Conservation (phyloP, 2,888 invertebrate genomes). For the Hoplodrina blanda region DNA sequence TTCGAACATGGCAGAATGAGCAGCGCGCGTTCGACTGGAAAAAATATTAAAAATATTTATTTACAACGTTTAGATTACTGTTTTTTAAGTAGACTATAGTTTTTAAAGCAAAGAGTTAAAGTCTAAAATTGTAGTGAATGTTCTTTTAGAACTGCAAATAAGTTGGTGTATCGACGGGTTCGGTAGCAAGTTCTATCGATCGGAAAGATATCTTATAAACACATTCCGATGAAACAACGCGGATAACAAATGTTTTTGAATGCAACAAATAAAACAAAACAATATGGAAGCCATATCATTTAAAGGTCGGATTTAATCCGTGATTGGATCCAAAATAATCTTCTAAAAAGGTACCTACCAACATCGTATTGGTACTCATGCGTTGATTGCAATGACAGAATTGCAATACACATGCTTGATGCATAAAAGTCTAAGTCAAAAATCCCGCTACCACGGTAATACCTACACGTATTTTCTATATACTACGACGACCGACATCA, state of each 20-base stretch:
- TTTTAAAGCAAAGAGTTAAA: constrained; percentile 10
- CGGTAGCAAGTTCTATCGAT: constrained; percentile 84
- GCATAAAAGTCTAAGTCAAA: no score
- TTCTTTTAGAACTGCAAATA: constrained; percentile 6
- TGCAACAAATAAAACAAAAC: constrained; percentile 43
- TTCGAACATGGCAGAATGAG: constrained; percentile 74
- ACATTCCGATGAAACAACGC: constrained; percentile 82
- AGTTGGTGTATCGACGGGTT: constrained; percentile 60
- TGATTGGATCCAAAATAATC: background rate
- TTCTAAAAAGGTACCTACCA: background rate
- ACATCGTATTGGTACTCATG: background rate
- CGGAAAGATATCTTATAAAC: constrained; percentile 84
- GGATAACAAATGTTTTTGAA: constrained; percentile 66
- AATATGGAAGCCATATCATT: constrained; percentile 20
- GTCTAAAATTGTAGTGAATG: constrained; percentile 40
- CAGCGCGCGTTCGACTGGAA: constrained; percentile 80
- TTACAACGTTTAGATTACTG: constrained; percentile 22
- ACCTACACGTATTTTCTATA: no score
- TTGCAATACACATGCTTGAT: no score
- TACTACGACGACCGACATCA: no score
- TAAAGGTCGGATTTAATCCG: constrained; percentile 1
- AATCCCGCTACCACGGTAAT: no score
- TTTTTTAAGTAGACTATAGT: background rate
- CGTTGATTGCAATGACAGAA: background rate
- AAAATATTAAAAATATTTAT: constrained; percentile 74